These are phyloP conservation scores for Phainopepla nitens DNA, from an alignment of 2,113 vertebrate species.

Conservation along the genomic window DNA sequence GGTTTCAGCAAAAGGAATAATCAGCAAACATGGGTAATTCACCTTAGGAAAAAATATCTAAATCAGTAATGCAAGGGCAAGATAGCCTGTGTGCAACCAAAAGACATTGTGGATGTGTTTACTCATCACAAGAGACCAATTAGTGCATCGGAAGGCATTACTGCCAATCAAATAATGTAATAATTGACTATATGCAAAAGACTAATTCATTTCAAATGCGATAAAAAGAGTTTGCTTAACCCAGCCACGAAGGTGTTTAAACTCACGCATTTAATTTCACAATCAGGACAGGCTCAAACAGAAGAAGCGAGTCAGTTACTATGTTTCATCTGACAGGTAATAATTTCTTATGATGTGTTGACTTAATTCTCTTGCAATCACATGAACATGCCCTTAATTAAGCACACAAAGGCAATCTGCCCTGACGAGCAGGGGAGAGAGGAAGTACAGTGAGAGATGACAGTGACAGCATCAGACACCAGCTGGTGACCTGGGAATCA, in stretches of 20 bases:
- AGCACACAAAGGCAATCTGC: neutral
- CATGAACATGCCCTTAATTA: slow-evolving; percentile 12
- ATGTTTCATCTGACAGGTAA: slow-evolving; percentile 43
- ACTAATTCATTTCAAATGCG: neutral
- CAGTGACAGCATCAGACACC: neutral
- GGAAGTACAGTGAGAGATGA: neutral
- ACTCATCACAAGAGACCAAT: neutral
- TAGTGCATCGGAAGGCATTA: neutral
- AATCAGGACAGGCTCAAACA: slow-evolving; percentile 37
- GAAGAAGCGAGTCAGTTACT: slow-evolving; percentile 4
- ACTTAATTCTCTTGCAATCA: slow-evolving; percentile 37
- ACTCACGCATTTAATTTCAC: slow-evolving; percentile 19
- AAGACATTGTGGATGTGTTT: neutral
- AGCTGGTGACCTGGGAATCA: neutral
- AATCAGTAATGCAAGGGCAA: neutral
- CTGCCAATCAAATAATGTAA: neutral
- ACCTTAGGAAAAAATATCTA: neutral
- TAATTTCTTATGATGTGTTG: slow-evolving; percentile 26
- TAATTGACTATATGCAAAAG: neutral
- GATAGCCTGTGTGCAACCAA: neutral
- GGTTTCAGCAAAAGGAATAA: neutral
- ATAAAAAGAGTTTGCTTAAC: slow-evolving; percentile 30
- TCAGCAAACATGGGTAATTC: neutral
- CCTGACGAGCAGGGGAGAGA: neutral
- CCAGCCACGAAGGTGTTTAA: neutral